Conservation (phyloP, 2,888 invertebrate species). For the Portevinia maculata region DNA sequence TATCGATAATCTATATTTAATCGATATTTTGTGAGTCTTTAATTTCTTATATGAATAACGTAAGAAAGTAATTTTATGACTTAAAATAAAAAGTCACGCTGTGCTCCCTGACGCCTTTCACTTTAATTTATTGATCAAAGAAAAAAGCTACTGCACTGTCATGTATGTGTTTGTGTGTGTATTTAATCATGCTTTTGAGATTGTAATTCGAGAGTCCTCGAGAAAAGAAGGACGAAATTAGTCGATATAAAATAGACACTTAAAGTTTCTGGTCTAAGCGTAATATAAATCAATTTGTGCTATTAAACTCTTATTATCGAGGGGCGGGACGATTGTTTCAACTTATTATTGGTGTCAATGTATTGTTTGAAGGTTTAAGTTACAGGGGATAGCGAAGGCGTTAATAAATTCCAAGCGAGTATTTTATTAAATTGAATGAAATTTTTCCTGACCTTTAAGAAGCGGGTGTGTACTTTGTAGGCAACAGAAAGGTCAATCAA, state of each 20-base stretch:
- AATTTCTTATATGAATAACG: constrained; percentile 15
- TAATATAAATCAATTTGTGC: constrained; percentile 43
- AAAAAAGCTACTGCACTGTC: background rate
- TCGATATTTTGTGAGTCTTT: constrained; percentile 27
- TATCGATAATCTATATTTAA: constrained; percentile 24
- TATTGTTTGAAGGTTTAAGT: background rate
- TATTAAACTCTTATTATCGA: constrained; percentile 27
- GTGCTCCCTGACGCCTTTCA: constrained; percentile 13
- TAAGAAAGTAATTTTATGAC: constrained; percentile 37
- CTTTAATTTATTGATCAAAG: constrained; percentile 37
- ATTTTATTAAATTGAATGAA: background rate
- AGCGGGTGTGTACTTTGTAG: background rate
- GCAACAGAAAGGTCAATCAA: background rate
- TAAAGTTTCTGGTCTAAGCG: constrained; percentile 9
- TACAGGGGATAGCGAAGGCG: background rate
- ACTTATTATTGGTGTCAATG: constrained; percentile 1
- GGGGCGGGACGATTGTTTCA: background rate
- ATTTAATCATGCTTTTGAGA: constrained; percentile 19
- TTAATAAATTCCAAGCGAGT: background rate
- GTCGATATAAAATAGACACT: constrained; percentile 21
- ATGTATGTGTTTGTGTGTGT: background rate
- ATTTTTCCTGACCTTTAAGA: background rate
- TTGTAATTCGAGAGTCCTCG: constrained; percentile 13
- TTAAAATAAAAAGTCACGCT: background rate
- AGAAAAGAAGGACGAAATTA: background rate